A percentile compares a stretch with the other conserved stretches of the same genome.
phyloP scores from a whole-genome alignment of 1,140 invertebrate species.

The Metopolophium dirhodum region DNA sequence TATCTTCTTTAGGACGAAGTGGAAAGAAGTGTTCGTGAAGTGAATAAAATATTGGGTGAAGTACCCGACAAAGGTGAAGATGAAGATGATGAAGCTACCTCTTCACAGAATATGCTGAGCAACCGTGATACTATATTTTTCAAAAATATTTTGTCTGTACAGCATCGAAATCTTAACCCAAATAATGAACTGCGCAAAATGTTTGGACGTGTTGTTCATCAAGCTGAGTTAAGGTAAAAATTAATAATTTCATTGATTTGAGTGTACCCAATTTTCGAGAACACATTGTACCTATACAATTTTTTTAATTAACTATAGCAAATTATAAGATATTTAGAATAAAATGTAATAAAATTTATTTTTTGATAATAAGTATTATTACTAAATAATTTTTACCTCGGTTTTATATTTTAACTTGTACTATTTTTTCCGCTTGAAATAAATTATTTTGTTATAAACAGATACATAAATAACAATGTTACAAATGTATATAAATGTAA shows the following conservation, averaged over 20 bases:
- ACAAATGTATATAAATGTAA: too few relatives aligned
- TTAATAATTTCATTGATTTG: background rate
- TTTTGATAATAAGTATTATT: too few relatives aligned
- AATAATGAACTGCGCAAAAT: conserved; percentile 84
- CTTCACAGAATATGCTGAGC: conserved; percentile 29
- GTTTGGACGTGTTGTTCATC: conserved; percentile 76
- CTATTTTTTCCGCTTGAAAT: too few relatives aligned
- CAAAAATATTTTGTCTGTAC: conserved; percentile 69
- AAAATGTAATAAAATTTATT: too few relatives aligned
- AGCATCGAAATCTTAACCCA: conserved; percentile 79
- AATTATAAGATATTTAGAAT: too few relatives aligned
- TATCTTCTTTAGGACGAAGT: conserved; percentile 72
- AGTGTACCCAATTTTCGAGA: too few relatives aligned
- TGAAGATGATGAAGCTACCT: conserved; percentile 28
- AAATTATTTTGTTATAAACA: too few relatives aligned
- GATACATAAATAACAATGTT: too few relatives aligned
- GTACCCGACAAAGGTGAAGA: conserved; percentile 46
- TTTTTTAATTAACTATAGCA: too few relatives aligned
- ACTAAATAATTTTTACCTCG: too few relatives aligned
- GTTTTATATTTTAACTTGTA: too few relatives aligned
- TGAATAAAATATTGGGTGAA: conserved; percentile 76
- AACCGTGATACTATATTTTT: conserved; percentile 44
- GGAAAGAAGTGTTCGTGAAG: conserved; percentile 74
- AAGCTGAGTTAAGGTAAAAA: conserved; percentile 62
- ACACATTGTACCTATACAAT: background rate